phyloP scores from a whole-genome alignment of 2,797 vertebrate genomes.

The Pseudochirops cupreus region DNA sequence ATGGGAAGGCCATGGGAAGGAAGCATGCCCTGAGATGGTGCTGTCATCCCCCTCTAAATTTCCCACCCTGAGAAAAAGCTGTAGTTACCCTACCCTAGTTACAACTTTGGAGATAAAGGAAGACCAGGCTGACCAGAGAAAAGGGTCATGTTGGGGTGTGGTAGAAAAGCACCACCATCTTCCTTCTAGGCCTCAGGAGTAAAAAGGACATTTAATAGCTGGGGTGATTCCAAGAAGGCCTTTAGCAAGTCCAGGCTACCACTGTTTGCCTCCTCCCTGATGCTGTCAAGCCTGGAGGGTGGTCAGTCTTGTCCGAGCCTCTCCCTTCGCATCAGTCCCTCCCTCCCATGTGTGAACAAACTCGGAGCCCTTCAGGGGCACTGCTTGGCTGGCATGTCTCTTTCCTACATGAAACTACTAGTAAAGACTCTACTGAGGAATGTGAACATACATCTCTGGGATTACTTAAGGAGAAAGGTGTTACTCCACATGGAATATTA shows the following conservation, averaged over 20 bases:
- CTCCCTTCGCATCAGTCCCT: background rate
- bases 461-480: conserved; percentile 7
- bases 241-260: background rate
- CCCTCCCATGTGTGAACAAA: background rate
- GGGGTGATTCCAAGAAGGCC: background rate
- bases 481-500: background rate
- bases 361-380: background rate
- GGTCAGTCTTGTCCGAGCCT: background rate
- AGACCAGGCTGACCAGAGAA: background rate
- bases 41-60: background rate
- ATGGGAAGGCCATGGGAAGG: background rate
- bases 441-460: conserved; percentile 5
- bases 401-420: background rate
- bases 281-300: background rate
- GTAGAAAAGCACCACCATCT: background rate
- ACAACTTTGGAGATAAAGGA: background rate
- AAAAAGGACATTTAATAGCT: background rate
- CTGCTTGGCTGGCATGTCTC: background rate
- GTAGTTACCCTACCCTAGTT: background rate
- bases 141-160: background rate
- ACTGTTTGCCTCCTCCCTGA: background rate
- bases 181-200: background rate
- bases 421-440: background rate
- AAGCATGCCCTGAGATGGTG: background rate
- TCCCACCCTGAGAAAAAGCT: background rate